Evolutionary conservation across 1,140 invertebrate genomes (phyloP).

Genomic region (Lepidurus couesii): DNA sequence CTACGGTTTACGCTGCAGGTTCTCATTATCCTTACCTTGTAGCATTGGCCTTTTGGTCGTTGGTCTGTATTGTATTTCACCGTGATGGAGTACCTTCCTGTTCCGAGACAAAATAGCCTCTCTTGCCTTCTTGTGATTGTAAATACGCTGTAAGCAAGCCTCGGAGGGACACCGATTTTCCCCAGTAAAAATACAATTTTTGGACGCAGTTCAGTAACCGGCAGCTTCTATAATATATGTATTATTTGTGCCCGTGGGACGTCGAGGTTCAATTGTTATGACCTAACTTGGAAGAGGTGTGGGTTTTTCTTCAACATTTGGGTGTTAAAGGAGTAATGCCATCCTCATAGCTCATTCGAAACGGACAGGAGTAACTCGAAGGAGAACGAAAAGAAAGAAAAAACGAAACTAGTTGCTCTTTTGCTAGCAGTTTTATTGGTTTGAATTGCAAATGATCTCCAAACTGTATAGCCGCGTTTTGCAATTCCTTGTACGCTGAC

Average conservation of each 20-base stretch:
- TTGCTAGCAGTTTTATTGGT: background rate
- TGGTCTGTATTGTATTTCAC: slow-evolving; percentile 6
- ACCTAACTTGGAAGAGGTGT: background rate
- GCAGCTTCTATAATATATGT: background rate
- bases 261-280: background rate
- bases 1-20: background rate
- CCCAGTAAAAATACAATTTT: background rate
- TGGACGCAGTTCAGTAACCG: background rate
- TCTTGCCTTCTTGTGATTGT: background rate
- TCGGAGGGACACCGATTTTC: background rate
- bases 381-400: background rate
- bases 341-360: background rate
- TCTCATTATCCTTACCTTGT: background rate
- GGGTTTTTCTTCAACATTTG: background rate
- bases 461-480: background rate
- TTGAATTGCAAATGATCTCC: background rate
- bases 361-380: background rate
- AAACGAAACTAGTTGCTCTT: background rate
- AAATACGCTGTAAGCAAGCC: slow-evolving; percentile 10
- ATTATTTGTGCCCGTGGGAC: background rate
- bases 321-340: background rate
- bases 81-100: slow-evolving; percentile 21
- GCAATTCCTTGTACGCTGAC: background rate
- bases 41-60: slow-evolving; percentile 6
- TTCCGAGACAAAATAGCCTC: slow-evolving; percentile 7